Base-by-base conservation (phyloP, 2,888 invertebrate species). In the Macrophya annulata region DNA sequence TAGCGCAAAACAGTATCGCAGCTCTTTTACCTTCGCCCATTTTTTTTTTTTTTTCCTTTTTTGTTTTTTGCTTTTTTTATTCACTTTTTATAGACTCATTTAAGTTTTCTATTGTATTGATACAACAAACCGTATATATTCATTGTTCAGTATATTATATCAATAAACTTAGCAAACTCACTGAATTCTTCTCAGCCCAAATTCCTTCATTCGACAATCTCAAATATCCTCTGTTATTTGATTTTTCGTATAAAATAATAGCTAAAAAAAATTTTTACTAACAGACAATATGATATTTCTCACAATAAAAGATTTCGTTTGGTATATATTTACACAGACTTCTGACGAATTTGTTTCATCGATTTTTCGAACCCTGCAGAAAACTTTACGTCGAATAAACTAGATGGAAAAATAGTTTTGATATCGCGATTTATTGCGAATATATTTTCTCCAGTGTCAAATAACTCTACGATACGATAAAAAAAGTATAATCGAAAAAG, bases 61-160 rank as follows among this genome's bases (percentile, higher is more conserved):
- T n/a, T 62, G 15, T 17, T 9, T 9, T 62, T 21, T n/a, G 4
- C 8, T 62, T 68, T 31, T 68, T 40, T 40, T 40, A 71, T 71
- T n/a, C 40, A 71, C 40, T 40, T 40, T 71, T 40, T 71, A 71
- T 40, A 37, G 37, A 71, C 71, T 40, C 71, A 71, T 40, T 71
- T 71, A 4, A 4, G 71, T 37, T 37, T 8, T 71, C 71, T 71
- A 40, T 71, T 71, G 71, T 71, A 40, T 71, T 8, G n/a, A 40
- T 21, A 71, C 71, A 71, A 71, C 17, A 6, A 74, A 43, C 45
- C n/a, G 31, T 40, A n/a, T n/a, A n/a, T n/a, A 21, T 15, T 71
- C 40, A 1, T 15, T 71, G 37, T 43, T 15, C 40, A 71, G 40
- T 40, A 15, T 31, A 15, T 31, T 68, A 4, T 68, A 68, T 71